phyloP scores from a whole-genome alignment of 2,888 invertebrate genomes.

The Drosophila atripex region DNA sequence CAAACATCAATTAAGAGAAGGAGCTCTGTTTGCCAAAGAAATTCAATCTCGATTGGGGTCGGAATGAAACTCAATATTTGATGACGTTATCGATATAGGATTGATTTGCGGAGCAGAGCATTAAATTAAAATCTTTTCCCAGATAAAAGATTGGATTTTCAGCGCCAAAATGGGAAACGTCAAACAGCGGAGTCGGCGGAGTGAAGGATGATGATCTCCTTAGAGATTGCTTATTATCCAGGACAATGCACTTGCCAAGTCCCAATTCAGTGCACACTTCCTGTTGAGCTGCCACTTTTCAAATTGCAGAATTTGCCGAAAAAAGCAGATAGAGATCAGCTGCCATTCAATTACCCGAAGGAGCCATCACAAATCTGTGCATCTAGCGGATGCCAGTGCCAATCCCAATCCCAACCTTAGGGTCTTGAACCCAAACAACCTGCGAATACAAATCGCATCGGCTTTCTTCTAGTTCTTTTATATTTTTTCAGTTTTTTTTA shows the following conservation, averaged over 20 bases:
- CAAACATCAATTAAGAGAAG: constrained; percentile 4
- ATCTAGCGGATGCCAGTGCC: constrained; percentile 35
- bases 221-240: constrained; percentile 40
- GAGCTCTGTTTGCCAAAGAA: neutral
- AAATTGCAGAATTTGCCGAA: constrained; percentile 6
- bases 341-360: constrained; percentile 36
- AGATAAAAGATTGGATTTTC: constrained; percentile 26
- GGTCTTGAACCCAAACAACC: constrained; percentile 12
- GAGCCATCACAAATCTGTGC: constrained; percentile 27
- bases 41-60: constrained; percentile 15
- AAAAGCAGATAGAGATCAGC: constrained; percentile 30
- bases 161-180: constrained; percentile 39
- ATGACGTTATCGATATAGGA: constrained; percentile 32
- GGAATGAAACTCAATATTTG: constrained; percentile 14
- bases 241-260: constrained; percentile 37
- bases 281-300: constrained; percentile 20
- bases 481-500: neutral
- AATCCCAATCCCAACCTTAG: constrained; percentile 20
- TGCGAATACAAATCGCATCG: constrained; percentile 51
- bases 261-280: constrained; percentile 38
- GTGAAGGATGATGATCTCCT: constrained; percentile 48
- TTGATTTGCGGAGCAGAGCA: constrained; percentile 29
- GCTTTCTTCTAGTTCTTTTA: constrained; percentile 37
- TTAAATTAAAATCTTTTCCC: constrained; percentile 20
- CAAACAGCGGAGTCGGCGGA: constrained; percentile 41